Evolutionary conservation across 2,797 vertebrate species (phyloP), one percentile per base, ranked within the genome.

Genomic region (Ambastaia sidthimunki): DNA sequence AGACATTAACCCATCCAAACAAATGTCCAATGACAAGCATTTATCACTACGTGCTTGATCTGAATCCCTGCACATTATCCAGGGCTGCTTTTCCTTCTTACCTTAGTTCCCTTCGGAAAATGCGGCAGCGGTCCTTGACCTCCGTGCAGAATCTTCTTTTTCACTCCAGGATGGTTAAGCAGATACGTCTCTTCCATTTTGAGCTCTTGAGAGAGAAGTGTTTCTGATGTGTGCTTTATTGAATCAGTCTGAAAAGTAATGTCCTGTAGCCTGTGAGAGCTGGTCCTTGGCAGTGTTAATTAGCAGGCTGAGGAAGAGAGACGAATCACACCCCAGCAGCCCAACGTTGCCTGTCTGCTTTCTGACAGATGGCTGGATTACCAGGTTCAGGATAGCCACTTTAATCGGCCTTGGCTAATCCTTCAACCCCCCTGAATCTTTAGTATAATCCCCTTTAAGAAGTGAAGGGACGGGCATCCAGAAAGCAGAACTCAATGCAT

Each of bases 301-400:
- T 90, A 90, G 85, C 86, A 83, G 47, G 31, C 83, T 83, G 73
- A 63, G 44, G 82, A 85, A 44, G 86, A 78, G 83, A 87, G 85
- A 85, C 78, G 31, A 19, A 48, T 48, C 67, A 62, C 34, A 59
- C 41, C 60, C 70, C 28, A 44, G 19, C n/a, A n/a, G 48, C 86
- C 70, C 62, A 48, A 37, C 81, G 67, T 50, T 25, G 63, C 63
- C 71, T 48, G 71, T 66, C 87, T 92, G 92, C 91, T 93, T 91
- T 93, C 92, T 93, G 93, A 94, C 94, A 94, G 94, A 94, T 94
- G 93, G 94, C 78, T 83, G 93, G 93, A 94, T 94, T 94, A 94
- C 78, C 76, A 91, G 88, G 89, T 90, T 89, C 86, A 88, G 90
- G 87, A 89, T 87, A 89, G 88, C 87, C 88, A 90, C 90, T 91